These are phyloP conservation scores for Hemiscyllium ocellatum DNA, from an alignment of 2,113 vertebrate species.

Conservation along the genomic window DNA sequence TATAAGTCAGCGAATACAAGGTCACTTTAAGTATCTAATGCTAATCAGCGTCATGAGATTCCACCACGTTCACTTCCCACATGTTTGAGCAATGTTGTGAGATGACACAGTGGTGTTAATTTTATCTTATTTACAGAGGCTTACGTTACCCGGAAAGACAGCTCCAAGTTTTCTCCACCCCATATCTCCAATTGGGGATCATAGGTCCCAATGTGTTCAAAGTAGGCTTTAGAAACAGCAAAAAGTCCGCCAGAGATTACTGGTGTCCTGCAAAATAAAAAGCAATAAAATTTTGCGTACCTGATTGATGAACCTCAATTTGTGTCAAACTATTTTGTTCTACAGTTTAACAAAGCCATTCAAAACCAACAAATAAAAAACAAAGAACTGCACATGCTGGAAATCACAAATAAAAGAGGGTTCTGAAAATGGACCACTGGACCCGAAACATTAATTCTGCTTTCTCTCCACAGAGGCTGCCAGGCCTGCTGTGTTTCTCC, in stretches of 20 bases:
- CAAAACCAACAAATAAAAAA: too few relatives aligned
- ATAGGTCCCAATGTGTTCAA: background rate
- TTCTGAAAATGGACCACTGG: too few relatives aligned
- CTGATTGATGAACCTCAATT: background rate
- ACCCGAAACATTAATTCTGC: too few relatives aligned
- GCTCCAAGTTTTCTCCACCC: background rate
- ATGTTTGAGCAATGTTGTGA: background rate
- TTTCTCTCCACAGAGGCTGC: too few relatives aligned
- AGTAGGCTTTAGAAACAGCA: constrained; percentile 13
- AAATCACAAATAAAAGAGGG: too few relatives aligned
- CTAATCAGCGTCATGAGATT: background rate
- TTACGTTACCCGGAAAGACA: background rate
- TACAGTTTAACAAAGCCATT: background rate
- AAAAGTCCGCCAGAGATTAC: background rate
- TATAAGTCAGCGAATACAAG: background rate
- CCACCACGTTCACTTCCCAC: background rate
- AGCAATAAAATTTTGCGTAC: background rate
- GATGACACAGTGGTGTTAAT: background rate
- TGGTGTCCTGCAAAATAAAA: background rate
- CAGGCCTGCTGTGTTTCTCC: too few relatives aligned
- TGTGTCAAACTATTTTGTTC: background rate
- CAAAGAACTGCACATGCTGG: too few relatives aligned
- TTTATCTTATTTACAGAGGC: background rate
- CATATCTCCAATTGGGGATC: background rate
- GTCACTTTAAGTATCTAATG: background rate